phyloP scores from a whole-genome alignment of 2,888 invertebrate genomes.

The Ganaspis brasiliensis region DNA sequence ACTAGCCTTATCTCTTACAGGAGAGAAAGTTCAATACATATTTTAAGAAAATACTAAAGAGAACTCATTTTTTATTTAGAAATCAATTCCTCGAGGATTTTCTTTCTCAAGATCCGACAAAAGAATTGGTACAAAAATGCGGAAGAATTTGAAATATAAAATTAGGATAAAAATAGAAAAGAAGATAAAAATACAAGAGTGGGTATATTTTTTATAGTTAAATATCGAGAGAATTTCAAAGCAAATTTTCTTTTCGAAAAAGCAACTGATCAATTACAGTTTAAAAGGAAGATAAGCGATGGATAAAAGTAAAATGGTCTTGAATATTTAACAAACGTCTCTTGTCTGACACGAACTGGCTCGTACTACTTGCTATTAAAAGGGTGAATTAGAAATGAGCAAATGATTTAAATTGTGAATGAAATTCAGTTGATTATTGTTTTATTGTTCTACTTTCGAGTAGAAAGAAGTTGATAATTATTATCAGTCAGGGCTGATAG shows the following conservation, averaged over 20 bases:
- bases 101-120: not conserved
- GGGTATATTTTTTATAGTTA: too few species aligned
- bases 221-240: too few species aligned
- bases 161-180: too few species aligned
- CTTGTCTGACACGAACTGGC: constrained; percentile 7
- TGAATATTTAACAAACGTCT: constrained; percentile 9
- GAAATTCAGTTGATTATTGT: not conserved
- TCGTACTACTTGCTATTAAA: not conserved
- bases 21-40: not conserved
- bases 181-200: too few species aligned
- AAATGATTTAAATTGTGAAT: not conserved
- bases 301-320: not conserved
- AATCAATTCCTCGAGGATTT: too few species aligned
- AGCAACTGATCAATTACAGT: not conserved
- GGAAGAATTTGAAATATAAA: too few species aligned
- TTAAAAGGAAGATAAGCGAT: not conserved
- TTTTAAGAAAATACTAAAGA: not conserved
- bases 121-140: not conserved
- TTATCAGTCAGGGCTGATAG: too few species aligned
- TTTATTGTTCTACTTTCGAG: not conserved
- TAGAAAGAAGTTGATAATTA: too few species aligned
- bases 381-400: not conserved
- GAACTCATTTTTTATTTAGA: not conserved
- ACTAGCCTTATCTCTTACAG: not conserved
- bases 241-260: not conserved